These are phyloP conservation scores for Nannoperca australis DNA, from an alignment of 2,797 vertebrate genomes.

Conservation along the genomic window DNA sequence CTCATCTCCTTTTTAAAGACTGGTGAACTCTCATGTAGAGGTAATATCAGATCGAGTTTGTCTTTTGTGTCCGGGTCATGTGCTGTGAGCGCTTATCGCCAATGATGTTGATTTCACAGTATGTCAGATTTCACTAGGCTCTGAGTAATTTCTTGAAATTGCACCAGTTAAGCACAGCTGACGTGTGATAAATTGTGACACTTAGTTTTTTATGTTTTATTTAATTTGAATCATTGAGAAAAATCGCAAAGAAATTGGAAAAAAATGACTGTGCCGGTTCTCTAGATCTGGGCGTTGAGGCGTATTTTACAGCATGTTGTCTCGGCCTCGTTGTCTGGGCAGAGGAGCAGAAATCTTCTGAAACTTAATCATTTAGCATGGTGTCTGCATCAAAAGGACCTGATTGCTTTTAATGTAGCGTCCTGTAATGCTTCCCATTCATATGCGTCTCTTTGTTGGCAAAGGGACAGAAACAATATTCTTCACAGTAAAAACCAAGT, in stretches of 20 bases:
- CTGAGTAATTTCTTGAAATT: conserved; percentile 40
- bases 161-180: conserved; percentile 17
- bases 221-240: conserved; percentile 25
- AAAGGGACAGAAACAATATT: conserved; percentile 33
- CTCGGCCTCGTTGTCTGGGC: conserved; percentile 55
- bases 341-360: conserved; percentile 55
- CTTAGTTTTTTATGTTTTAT: conserved; percentile 20
- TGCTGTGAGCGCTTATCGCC: conserved; percentile 41
- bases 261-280: conserved; percentile 20
- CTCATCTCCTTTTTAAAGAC: conserved; percentile 49
- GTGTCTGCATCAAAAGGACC: conserved; percentile 62
- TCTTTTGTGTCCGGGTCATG: conserved; percentile 47
- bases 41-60: conserved; percentile 49
- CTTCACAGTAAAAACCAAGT: conserved; percentile 29
- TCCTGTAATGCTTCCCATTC: conserved; percentile 50
- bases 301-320: conserved; percentile 40
- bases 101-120: conserved; percentile 58
- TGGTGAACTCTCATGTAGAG: conserved; percentile 38
- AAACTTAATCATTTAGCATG: conserved; percentile 63
- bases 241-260: conserved; percentile 20
- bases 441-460: conserved; percentile 32
- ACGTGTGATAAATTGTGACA: conserved; percentile 9
- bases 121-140: conserved; percentile 32
- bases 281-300: conserved; percentile 19
- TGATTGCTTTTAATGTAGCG: conserved; percentile 66